phyloP scores from a whole-genome alignment of 1,140 invertebrate genomes.

The Heliconius eleuchia region DNA sequence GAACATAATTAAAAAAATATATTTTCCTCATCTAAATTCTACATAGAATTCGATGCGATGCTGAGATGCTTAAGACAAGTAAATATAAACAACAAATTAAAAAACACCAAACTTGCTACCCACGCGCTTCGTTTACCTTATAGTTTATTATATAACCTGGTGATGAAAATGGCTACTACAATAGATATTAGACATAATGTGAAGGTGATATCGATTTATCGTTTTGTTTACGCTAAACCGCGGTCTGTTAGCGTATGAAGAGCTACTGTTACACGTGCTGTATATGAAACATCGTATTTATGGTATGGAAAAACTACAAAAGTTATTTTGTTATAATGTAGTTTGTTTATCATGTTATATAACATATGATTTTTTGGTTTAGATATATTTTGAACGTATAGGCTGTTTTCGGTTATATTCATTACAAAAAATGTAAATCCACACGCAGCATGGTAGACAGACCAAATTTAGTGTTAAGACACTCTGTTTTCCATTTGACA shows the following conservation, averaged over 20 bases:
- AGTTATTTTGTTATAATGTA: not conserved
- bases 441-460: too few species aligned
- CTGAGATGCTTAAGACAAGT: not conserved
- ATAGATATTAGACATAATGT: not conserved
- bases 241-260: slow-evolving; percentile 18
- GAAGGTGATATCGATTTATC: slow-evolving; percentile 26
- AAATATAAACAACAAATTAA: not conserved
- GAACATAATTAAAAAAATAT: too few species aligned
- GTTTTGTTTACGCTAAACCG: slow-evolving; percentile 32
- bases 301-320: slow-evolving; percentile 5
- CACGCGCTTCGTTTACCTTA: not conserved
- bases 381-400: not conserved
- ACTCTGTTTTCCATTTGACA: too few species aligned
- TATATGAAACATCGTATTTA: slow-evolving; percentile 24
- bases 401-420: too few species aligned
- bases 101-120: not conserved
- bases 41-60: too few species aligned
- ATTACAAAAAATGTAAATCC: too few species aligned
- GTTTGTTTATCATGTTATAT: not conserved
- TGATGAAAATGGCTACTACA: not conserved
- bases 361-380: not conserved
- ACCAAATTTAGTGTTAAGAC: too few species aligned
- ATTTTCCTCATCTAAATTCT: too few species aligned
- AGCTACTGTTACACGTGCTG: slow-evolving; percentile 9
- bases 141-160: not conserved